Evolutionary conservation across 2,888 invertebrate species (phyloP), one percentile per base, ranked within the genome.

Genomic region (Megastigmus dorsalis): DNA sequence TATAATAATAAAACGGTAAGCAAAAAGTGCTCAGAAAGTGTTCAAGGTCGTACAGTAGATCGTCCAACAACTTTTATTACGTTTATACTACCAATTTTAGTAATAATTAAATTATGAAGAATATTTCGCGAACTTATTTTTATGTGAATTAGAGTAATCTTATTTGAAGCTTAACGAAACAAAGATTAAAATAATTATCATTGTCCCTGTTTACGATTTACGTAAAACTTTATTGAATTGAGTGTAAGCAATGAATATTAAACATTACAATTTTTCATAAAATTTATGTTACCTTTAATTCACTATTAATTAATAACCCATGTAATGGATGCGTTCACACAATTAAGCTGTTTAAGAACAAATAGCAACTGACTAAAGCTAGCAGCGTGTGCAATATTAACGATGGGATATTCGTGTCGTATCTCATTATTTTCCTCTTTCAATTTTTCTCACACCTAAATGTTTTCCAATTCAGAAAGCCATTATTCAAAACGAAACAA

Each of bases 61-160:
- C 43, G 55, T 15, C 36, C 45, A 23, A 18, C 13, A 28, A 20
- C n/a, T 50, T 69, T 43, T 38, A 60, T 33, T 6, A 10, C 33
- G 57, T 13, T 57, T 26, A n/a, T 41, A n/a, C 43, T 15, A 41
- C 18, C 38, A 50, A 15, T 30, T 20, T 30, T 4, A 9, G 18
- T 50, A n/a, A n/a, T 20, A 28, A 68, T 50, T 60, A 28, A 10
- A 30, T 41, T 18, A 60, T 50, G 52, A 52, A 57, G 18, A 57
- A 68, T n/a, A 54, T 65, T 52, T 65, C 10, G 38, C 52, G 28
- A 65, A 26, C 50, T 45, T 36, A 45, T 36, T 26, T 36, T 36
- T 26, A 15, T 28, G 57, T 48, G 18, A 36, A 48, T 67, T 57
- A 57, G n/a, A 45, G 38, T 48, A 57, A 57, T 33, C 7, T 57